phyloP scores from a whole-genome alignment of 2,797 vertebrate species.

The Harpagifer antarcticus region DNA sequence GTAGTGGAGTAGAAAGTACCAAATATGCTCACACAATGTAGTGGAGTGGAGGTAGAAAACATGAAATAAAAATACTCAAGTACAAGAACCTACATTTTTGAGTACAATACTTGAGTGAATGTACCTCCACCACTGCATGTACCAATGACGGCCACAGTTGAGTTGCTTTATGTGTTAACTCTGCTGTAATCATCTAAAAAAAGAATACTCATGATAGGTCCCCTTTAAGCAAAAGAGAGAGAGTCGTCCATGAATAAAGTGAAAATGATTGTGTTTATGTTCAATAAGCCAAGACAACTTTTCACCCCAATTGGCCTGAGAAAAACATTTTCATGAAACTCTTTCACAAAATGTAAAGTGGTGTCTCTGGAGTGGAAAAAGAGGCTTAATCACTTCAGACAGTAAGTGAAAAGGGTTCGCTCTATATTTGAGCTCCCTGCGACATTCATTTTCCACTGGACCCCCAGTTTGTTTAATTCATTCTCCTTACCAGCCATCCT shows the following conservation, averaged over 20 bases:
- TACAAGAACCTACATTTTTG: too few species aligned
- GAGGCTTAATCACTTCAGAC: constrained; percentile 64
- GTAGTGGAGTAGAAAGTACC: too few species aligned
- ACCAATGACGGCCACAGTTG: not conserved
- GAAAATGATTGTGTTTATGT: not conserved
- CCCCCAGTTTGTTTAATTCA: constrained; percentile 81
- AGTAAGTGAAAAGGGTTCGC: constrained; percentile 66
- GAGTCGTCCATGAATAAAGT: not conserved
- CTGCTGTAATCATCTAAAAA: not conserved
- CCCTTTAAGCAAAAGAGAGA: not conserved
- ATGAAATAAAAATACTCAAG: too few species aligned
- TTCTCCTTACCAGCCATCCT: constrained; percentile 76
- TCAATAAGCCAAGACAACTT: not conserved
- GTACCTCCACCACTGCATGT: too few species aligned
- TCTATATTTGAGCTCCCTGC: constrained; percentile 66
- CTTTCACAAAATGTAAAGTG: constrained; percentile 38
- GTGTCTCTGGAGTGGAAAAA: constrained; percentile 59
- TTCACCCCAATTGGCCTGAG: not conserved
- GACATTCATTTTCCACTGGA: constrained; percentile 75
- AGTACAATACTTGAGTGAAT: too few species aligned
- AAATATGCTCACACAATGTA: too few species aligned
- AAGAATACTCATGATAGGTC: too few species aligned
- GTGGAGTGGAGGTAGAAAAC: too few species aligned
- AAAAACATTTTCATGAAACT: constrained; percentile 22
- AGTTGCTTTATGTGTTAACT: not conserved